Conservation (phyloP, 2,113 vertebrate species). For the Capricornis sumatraensis region DNA sequence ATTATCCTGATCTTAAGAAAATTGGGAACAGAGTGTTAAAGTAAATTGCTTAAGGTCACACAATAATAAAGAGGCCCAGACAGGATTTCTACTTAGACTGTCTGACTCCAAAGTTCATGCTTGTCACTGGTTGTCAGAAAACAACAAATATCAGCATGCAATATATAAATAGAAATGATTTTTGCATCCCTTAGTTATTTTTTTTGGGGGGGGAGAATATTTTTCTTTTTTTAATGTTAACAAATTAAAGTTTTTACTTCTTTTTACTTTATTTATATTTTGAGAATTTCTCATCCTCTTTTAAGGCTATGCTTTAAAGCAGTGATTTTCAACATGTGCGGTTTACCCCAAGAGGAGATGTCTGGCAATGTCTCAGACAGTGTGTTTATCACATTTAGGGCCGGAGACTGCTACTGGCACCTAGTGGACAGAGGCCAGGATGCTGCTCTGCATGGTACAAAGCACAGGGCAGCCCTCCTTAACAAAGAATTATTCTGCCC, state of each 20-base stretch:
- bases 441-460: rapidly evolving
- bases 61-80: background rate
- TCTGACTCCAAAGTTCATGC: background rate
- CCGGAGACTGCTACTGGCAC: too few species aligned
- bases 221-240: background rate
- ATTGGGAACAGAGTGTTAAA: background rate
- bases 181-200: background rate
- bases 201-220: background rate
- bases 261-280: background rate
- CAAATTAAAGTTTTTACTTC: background rate
- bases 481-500: background rate
- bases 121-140: background rate
- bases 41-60: background rate
- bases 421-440: background rate
- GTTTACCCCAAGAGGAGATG: background rate
- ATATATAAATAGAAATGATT: background rate
- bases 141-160: background rate
- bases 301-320: background rate
- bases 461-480: background rate
- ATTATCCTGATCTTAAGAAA: background rate
- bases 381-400: background rate
- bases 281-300: background rate
- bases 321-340: background rate
- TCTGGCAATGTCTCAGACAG: background rate
- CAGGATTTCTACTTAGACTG: background rate